Conservation (phyloP, 1,140 invertebrate species). For the Pararge aegeria region DNA sequence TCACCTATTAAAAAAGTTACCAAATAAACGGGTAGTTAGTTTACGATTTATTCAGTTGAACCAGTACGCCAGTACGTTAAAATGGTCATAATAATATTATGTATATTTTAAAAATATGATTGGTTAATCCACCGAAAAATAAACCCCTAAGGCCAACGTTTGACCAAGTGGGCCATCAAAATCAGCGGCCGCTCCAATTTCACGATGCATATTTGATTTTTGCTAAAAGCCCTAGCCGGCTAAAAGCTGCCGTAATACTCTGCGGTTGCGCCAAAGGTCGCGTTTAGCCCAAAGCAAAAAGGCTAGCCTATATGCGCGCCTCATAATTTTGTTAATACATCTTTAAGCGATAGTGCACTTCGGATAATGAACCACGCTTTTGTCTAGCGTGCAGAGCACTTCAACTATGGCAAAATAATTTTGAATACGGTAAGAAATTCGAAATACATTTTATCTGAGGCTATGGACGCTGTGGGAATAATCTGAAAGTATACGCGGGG, state of each 20-base stretch:
- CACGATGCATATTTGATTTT: constrained; percentile 28
- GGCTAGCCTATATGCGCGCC: constrained; percentile 12
- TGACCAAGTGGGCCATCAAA: constrained; percentile 14
- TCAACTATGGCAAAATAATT: background rate
- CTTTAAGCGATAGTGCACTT: constrained; percentile 24
- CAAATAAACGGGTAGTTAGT: too few species aligned
- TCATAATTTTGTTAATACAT: constrained; percentile 21
- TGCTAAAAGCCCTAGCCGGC: constrained; percentile 26
- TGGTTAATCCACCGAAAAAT: too few species aligned
- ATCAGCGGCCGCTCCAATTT: background rate
- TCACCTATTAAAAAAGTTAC: too few species aligned
- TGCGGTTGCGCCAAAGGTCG: constrained; percentile 21
- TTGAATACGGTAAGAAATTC: background rate
- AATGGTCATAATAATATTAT: too few species aligned
- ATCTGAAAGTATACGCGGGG: too few species aligned
- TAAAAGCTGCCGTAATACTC: constrained; percentile 26
- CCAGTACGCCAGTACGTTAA: too few species aligned
- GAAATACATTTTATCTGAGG: background rate
- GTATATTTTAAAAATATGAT: too few species aligned
- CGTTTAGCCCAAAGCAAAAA: constrained; percentile 17
- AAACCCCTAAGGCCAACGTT: background rate
- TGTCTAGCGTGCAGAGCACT: background rate
- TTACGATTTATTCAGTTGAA: too few species aligned
- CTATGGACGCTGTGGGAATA: too few species aligned
- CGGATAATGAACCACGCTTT: constrained; percentile 9